These are phyloP conservation scores for Ailuropoda melanoleuca DNA, from an alignment of 2,113 vertebrate species.

Conservation along the genomic window DNA sequence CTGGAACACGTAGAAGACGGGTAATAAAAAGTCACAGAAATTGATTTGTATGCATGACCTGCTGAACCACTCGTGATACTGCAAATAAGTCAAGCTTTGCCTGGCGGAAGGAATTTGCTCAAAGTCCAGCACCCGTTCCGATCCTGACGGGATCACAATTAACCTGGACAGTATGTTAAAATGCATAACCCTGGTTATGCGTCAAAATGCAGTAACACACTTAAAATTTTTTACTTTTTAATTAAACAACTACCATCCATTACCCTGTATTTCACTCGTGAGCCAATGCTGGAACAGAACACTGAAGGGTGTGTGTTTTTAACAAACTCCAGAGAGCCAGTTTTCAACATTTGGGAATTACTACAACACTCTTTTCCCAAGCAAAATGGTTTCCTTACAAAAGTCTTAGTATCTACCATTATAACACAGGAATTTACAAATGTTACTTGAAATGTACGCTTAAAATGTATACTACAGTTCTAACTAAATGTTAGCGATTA, in stretches of 20 bases:
- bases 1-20: neutral
- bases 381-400: conserved; percentile 9
- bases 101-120: neutral
- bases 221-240: neutral
- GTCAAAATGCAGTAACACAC: neutral
- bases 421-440: neutral
- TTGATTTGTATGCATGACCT: neutral
- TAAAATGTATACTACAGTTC: neutral
- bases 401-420: neutral
- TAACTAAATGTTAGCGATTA: neutral
- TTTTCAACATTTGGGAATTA: neutral
- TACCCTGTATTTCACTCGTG: neutral
- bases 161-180: neutral
- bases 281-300: neutral
- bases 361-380: conserved; percentile 1
- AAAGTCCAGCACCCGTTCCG: neutral
- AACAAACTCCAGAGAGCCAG: neutral
- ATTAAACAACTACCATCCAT: neutral
- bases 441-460: neutral
- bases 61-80: neutral
- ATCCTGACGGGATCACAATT: neutral
- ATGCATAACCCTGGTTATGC: neutral
- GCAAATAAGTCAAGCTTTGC: neutral
- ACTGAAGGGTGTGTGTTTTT: neutral
- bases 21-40: neutral